Conservation (phyloP, 1,140 invertebrate species). For the Diorhabda sublineata region DNA sequence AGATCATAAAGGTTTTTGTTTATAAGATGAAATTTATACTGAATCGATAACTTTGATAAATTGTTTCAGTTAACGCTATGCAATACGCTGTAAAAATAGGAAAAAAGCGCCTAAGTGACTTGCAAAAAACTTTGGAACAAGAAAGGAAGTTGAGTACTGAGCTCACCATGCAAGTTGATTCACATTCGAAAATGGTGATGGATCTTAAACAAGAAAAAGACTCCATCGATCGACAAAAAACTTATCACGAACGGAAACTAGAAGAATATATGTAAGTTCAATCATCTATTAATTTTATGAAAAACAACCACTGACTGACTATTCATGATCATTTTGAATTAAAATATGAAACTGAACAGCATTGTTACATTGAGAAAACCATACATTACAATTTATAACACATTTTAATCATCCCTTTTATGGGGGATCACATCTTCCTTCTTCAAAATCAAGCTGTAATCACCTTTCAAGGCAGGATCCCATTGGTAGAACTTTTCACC, state of each 20-base stretch:
- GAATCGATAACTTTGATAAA: neutral
- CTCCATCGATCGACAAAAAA: slow-evolving; percentile 14
- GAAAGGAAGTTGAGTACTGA: slow-evolving; percentile 25
- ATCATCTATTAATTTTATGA: too few relatives aligned
- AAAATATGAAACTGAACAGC: too few relatives aligned
- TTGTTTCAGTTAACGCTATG: slow-evolving; percentile 28
- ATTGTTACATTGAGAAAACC: too few relatives aligned
- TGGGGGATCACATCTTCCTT: too few relatives aligned
- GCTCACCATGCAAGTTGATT: slow-evolving; percentile 16
- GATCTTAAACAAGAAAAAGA: slow-evolving; percentile 26
- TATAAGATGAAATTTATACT: neutral
- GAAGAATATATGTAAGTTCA: slow-evolving; percentile 20
- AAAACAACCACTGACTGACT: too few relatives aligned
- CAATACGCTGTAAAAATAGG: slow-evolving; percentile 32
- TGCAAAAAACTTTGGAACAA: slow-evolving; percentile 20
- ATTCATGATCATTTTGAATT: too few relatives aligned
- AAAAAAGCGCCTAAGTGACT: slow-evolving; percentile 30
- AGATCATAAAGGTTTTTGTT: slow-evolving; percentile 29
- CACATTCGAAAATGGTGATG: slow-evolving; percentile 20
- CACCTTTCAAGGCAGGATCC: too few relatives aligned
- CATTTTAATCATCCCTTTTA: too few relatives aligned
- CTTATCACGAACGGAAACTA: slow-evolving; percentile 24
- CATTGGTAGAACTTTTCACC: too few relatives aligned
- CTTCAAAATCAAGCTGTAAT: too few relatives aligned
- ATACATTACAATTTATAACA: too few relatives aligned